Evolutionary conservation across 2,888 invertebrate species (phyloP).

Genomic region (Cantharis nigra): DNA sequence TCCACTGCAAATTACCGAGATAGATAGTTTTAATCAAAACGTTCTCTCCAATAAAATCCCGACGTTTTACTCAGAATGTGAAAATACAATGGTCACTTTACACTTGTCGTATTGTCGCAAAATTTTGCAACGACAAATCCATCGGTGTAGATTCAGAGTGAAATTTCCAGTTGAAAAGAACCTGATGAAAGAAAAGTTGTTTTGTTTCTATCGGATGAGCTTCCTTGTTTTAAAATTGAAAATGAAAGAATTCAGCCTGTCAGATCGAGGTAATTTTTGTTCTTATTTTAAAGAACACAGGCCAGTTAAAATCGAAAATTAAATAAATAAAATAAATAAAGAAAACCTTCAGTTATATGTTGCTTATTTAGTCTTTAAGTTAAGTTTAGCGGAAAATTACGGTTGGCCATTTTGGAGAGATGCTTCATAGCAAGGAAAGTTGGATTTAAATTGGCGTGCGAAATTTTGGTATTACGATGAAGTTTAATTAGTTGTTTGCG

Average conservation of each 20-base stretch:
- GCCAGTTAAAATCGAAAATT: too few species aligned
- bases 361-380: neutral
- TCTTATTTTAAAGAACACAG: too few species aligned
- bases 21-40: neutral
- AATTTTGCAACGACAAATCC: neutral
- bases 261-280: neutral
- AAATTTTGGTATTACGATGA: neutral
- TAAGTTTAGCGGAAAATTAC: neutral
- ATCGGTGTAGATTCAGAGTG: neutral
- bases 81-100: neutral
- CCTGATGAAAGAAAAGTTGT: neutral
- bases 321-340: too few species aligned
- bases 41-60: neutral
- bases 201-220: neutral
- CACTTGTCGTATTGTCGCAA: neutral
- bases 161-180: neutral
- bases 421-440: neutral
- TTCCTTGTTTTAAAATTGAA: neutral
- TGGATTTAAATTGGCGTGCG: neutral
- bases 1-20: neutral
- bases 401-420: neutral
- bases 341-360: neutral
- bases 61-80: neutral
- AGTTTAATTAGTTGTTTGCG: neutral
- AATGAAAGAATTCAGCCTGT: neutral